Conservation (phyloP, 2,888 invertebrate species). For the Anoplius nigerrimus region DNA sequence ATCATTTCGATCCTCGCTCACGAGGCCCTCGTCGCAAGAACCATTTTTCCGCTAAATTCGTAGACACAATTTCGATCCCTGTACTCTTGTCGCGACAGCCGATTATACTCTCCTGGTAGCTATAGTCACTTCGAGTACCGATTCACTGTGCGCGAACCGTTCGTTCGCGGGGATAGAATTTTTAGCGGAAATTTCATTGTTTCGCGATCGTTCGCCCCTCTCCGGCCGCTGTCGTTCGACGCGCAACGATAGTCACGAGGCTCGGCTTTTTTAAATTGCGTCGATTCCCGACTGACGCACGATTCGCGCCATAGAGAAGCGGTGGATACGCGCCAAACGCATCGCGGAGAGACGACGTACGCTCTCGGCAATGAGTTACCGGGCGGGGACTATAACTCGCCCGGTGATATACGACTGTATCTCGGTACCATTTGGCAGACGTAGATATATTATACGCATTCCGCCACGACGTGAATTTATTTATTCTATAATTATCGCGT, state of each 20-base stretch:
- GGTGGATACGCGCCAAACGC: conserved; percentile 71
- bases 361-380: conserved; percentile 70
- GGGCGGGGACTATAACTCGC: conserved; percentile 74
- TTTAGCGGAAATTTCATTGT: too few species aligned
- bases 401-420: conserved; percentile 74
- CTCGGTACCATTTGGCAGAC: conserved; percentile 75
- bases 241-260: neutral
- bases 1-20: too few species aligned
- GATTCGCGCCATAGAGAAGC: conserved; percentile 62
- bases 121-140: too few species aligned
- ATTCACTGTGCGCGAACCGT: too few species aligned
- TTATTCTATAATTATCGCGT: conserved; percentile 75
- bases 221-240: too few species aligned
- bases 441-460: conserved; percentile 74
- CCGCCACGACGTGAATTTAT: conserved; percentile 73
- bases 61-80: too few species aligned
- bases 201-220: neutral
- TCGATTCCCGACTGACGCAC: conserved; percentile 56
- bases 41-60: too few species aligned
- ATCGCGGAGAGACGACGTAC: conserved; percentile 53
- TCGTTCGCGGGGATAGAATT: too few species aligned
- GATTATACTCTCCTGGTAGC: too few species aligned
- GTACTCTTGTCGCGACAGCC: too few species aligned
- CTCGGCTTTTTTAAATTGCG: conserved; percentile 49
- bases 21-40: too few species aligned